A percentile compares a stretch with the other conserved stretches of the same genome.
These are phyloP conservation scores for Avahi laniger DNA, from an alignment of 2,797 vertebrate genomes.

Conservation along the genomic window DNA sequence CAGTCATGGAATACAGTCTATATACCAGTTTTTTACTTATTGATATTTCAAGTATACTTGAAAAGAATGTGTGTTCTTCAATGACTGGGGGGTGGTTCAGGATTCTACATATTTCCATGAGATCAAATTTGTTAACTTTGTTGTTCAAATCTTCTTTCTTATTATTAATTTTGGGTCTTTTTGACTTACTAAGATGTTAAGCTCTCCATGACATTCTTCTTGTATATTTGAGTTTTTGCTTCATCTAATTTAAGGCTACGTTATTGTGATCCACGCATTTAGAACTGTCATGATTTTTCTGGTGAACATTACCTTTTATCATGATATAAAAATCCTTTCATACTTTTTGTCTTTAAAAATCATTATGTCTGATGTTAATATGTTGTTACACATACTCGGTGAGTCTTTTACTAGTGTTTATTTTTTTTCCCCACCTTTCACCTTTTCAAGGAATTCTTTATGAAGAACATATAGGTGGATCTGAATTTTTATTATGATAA, in stretches of 20 bases:
- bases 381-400: no score
- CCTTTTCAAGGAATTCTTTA: no score
- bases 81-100: no score
- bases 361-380: no score
- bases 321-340: not conserved
- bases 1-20: not conserved
- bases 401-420: no score
- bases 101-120: no score
- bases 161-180: not conserved
- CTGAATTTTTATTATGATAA: no score
- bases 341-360: no score
- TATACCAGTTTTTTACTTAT: not conserved
- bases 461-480: no score
- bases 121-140: not conserved
- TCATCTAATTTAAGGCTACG: not conserved
- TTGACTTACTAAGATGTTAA: not conserved
- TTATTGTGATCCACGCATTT: not conserved
- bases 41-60: not conserved
- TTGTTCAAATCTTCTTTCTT: not conserved
- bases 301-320: not conserved
- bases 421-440: no score
- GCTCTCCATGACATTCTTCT: not conserved
- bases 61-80: no score
- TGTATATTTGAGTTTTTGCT: not conserved
- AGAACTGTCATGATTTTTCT: not conserved